These are phyloP conservation scores for Bimastos eiseni DNA, from an alignment of 2,888 invertebrate species.

Conservation along the genomic window DNA sequence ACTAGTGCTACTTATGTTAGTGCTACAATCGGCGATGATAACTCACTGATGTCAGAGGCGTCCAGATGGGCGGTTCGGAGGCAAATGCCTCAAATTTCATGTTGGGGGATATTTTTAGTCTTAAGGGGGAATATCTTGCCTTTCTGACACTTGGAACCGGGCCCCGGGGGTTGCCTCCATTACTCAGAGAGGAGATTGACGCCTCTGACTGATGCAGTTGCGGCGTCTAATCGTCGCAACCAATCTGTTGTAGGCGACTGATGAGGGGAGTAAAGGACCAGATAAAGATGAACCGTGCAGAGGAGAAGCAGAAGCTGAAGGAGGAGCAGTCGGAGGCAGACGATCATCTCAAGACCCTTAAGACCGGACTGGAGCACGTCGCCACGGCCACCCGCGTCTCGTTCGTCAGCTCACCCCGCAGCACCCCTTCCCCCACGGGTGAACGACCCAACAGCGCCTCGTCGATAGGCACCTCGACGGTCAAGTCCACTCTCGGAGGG, in stretches of 20 bases:
- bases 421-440: conserved; percentile 32
- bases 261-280: conserved; percentile 43
- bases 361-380: background rate
- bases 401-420: background rate
- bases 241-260: conserved; percentile 36
- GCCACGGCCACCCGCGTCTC: background rate
- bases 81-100: no score
- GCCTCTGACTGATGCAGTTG: no score
- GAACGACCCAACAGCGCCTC: conserved; percentile 26
- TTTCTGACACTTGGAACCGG: no score
- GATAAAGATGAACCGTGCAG: conserved; percentile 39
- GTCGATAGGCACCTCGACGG: background rate
- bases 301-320: conserved; percentile 33
- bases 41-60: no score
- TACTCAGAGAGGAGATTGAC: no score
- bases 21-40: no score
- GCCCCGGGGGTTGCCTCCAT: no score
- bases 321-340: conserved; percentile 15
- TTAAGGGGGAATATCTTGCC: no score
- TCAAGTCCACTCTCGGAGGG: background rate
- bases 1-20: no score
- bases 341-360: background rate
- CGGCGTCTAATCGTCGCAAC: background rate
- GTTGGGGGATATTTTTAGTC: no score
- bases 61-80: no score